Evolutionary conservation across 2,888 invertebrate species (phyloP), one percentile per base, ranked within the genome.

Genomic region (Neoascia interrupta): DNA sequence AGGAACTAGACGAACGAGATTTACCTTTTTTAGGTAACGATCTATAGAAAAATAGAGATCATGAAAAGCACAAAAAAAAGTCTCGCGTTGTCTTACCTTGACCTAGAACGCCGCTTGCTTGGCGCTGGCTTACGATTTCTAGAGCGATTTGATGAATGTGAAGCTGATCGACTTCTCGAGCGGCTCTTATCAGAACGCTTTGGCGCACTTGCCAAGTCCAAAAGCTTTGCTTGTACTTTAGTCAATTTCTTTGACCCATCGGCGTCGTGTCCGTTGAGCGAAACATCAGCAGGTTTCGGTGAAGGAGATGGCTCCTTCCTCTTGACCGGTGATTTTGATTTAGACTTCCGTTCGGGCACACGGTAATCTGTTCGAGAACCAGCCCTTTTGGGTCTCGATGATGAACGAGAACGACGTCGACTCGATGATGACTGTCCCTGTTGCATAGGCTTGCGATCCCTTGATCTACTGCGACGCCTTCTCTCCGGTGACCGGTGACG

Each of bases 211-310:
- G 92, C 91, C 84, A 92, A 89, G 69, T 91, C 91, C 89, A 92
- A 89, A 76, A 92, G 86, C 84, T 92, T 92, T 3, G 91, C 92
- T 85, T 92, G 92, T 3, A 92, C 88, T 82, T 91, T 90, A 3
- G 92, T 91, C 61, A 92, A 76, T 61, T 83, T 82, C 47, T 83
- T 81, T 23, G 82, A 69, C 49, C 73, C 79, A 63, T 80, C 75
- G 41, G 23, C 73, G n/a, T 81, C 76, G 51, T 79, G 74, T 6
- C 75, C 75, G 16, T 75, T 56, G 23, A 68, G 43, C 18, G 79
- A 56, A 11, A 61, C 43, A 51, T 72, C 73, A 39, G 15, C 61
- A 28, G 79, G 66, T 31, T 61, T 68, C 5, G 79, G 79, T 15
- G 79, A 61, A 23, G 5, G 19, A 2, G 72, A 66, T 15, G 79